These are phyloP conservation scores for Cyclina sinensis DNA, from an alignment of 1,140 invertebrate species.

Conservation along the genomic window DNA sequence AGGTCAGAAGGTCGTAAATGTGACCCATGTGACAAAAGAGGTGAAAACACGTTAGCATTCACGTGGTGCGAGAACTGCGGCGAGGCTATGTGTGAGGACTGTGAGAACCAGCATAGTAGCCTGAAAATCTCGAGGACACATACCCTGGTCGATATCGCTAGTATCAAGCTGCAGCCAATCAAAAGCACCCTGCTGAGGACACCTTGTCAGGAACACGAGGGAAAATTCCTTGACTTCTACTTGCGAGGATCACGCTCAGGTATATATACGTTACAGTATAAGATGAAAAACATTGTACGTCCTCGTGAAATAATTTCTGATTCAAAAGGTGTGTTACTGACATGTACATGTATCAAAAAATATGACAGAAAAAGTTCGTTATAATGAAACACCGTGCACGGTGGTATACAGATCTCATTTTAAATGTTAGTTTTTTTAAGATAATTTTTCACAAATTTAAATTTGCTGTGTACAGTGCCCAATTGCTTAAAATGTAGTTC, in stretches of 20 bases:
- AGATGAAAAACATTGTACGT: too few relatives aligned
- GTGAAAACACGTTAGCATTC: constrained; percentile 53
- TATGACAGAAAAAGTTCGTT: too few relatives aligned
- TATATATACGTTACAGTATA: background rate
- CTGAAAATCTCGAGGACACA: constrained; percentile 68
- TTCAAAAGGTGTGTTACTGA: too few relatives aligned
- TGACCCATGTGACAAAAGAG: constrained; percentile 66
- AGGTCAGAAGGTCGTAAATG: constrained; percentile 63
- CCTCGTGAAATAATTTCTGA: too few relatives aligned
- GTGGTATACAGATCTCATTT: too few relatives aligned
- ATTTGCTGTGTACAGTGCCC: too few relatives aligned
- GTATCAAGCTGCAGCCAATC: constrained; percentile 68
- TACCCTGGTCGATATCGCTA: constrained; percentile 66
- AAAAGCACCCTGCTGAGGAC: constrained; percentile 61
- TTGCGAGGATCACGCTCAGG: constrained; percentile 73
- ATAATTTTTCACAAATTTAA: too few relatives aligned
- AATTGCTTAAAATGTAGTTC: too few relatives aligned
- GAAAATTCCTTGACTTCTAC: constrained; percentile 68
- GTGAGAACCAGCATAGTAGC: constrained; percentile 67
- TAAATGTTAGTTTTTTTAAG: too few relatives aligned
- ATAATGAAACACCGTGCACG: too few relatives aligned
- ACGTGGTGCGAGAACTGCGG: constrained; percentile 73
- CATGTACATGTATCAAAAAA: too few relatives aligned
- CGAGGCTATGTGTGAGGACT: constrained; percentile 70
- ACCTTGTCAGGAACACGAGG: constrained; percentile 70